Conservation (phyloP, 2,113 vertebrate genomes). For the Xenus cinereus region DNA sequence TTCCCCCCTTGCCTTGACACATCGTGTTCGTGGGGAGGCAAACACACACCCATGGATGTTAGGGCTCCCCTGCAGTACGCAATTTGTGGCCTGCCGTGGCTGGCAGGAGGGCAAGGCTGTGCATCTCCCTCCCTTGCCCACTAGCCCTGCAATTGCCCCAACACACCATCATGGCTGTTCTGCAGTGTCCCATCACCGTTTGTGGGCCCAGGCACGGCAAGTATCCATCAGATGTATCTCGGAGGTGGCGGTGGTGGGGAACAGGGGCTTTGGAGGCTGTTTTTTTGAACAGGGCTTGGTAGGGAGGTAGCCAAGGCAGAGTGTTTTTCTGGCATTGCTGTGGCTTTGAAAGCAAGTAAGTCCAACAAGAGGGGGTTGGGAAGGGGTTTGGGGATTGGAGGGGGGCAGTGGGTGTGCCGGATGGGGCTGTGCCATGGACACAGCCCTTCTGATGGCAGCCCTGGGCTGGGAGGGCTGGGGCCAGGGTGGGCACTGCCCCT, state of each 20-base stretch:
- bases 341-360: not conserved
- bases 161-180: fast-evolving
- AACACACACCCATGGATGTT: not conserved
- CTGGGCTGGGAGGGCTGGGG: not conserved
- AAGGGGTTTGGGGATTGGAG: no score
- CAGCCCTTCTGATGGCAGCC: not conserved
- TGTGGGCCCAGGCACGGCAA: not conserved
- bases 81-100: not conserved
- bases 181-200: not conserved
- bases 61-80: not conserved
- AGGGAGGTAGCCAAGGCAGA: not conserved
- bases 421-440: not conserved
- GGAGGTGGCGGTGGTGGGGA: not conserved
- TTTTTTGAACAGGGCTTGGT: not conserved
- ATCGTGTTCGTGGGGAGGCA: not conserved
- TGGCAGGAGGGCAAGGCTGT: not conserved
- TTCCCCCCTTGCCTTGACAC: not conserved
- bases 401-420: fast-evolving
- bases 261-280: not conserved
- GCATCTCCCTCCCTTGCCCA: not conserved
- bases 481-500: not conserved
- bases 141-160: not conserved
- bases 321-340: not conserved
- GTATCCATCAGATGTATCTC: not conserved
- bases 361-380: not conserved